phyloP scores from a whole-genome alignment of 2,797 vertebrate species.

The Varecia variegata region DNA sequence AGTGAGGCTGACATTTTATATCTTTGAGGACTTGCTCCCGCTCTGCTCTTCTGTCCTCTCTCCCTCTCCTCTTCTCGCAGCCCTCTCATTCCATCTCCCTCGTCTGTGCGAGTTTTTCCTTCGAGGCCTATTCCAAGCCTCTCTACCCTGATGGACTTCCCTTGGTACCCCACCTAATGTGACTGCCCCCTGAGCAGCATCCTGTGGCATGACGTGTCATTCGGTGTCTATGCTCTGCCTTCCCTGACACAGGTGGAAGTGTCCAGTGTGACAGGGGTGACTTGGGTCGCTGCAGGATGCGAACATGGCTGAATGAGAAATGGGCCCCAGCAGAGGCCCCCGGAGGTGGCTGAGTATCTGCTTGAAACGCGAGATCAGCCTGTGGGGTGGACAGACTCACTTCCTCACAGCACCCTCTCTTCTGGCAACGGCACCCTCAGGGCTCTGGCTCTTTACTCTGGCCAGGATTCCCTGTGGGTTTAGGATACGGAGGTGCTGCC shows the following conservation, averaged over 20 bases:
- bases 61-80: neutral
- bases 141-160: neutral
- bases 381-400: neutral
- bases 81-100: neutral
- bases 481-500: neutral
- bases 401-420: neutral
- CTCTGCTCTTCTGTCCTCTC: too few species aligned
- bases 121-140: neutral
- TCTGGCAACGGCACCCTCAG: neutral
- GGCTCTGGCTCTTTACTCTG: neutral
- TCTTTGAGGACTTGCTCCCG: neutral
- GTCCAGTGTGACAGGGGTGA: neutral
- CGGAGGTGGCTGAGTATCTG: neutral
- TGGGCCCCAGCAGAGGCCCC: neutral
- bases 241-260: neutral
- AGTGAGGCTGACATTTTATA: neutral
- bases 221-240: rapidly evolving
- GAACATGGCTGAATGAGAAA: neutral
- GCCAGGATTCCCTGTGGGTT: neutral
- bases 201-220: neutral
- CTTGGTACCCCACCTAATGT: neutral
- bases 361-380: neutral
- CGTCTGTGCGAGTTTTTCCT: neutral
- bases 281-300: neutral
- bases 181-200: neutral